phyloP scores from a whole-genome alignment of 2,113 vertebrate genomes.

The Misgurnus mizolepis region DNA sequence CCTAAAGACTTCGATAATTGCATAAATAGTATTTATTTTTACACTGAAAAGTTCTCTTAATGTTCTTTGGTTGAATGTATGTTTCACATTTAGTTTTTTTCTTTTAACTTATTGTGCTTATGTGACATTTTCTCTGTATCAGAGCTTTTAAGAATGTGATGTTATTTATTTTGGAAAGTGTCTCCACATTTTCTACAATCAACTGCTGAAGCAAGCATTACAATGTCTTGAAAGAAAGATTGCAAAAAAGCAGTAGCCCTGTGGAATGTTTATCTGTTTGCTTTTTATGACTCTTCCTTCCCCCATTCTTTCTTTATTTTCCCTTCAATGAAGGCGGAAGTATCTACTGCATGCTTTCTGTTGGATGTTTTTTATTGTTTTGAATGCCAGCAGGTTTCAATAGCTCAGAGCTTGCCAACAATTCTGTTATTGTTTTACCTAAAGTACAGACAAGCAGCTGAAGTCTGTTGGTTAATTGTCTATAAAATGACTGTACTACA shows the following conservation, averaged over 20 bases:
- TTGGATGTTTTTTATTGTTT: constrained; percentile 61
- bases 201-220: constrained; percentile 6
- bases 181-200: not conserved
- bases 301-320: not conserved
- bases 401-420: constrained; percentile 55
- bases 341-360: constrained; percentile 61
- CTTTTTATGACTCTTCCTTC: not conserved
- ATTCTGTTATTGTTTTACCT: constrained; percentile 52
- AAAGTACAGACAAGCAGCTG: constrained; percentile 34
- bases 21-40: not conserved
- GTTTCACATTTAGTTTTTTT: not conserved
- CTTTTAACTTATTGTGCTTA: not conserved
- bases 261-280: not conserved
- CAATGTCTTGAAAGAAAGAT: not conserved
- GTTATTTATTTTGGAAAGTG: constrained; percentile 43
- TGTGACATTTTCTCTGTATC: constrained; percentile 69
- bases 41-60: constrained; percentile 16
- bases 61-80: not conserved
- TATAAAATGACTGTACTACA: constrained; percentile 21
- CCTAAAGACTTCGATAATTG: too few relatives aligned
- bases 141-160: constrained; percentile 59
- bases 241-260: not conserved
- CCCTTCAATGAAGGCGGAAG: constrained; percentile 54
- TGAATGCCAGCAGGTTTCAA: constrained; percentile 58
- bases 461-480: constrained; percentile 41